Conservation (phyloP, 1,140 invertebrate genomes). For the Lepidurus packardi region DNA sequence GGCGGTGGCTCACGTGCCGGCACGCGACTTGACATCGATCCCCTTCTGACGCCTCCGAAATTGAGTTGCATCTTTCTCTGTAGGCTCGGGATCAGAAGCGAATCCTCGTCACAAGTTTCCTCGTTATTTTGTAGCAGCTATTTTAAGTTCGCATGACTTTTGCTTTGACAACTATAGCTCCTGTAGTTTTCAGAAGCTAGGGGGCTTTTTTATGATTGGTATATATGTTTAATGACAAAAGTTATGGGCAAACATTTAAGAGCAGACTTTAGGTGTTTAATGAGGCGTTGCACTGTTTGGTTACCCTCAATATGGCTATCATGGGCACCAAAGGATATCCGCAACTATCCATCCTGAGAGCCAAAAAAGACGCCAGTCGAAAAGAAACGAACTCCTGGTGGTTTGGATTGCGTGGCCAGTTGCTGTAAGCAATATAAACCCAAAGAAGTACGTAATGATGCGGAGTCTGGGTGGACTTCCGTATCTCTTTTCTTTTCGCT, state of each 20-base stretch:
- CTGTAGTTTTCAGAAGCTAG: no score
- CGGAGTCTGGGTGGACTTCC: slow-evolving; percentile 7
- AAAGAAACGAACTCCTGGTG: slow-evolving; percentile 3
- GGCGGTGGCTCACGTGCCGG: background rate
- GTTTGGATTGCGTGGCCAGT: background rate
- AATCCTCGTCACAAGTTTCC: no score
- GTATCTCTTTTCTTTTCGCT: background rate
- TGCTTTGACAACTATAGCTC: no score
- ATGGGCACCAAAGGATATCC: background rate
- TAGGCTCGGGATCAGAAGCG: background rate
- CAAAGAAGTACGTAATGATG: background rate
- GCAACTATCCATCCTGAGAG: background rate
- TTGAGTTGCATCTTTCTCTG: background rate
- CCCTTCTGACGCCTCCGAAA: slow-evolving; percentile 17
- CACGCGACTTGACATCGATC: slow-evolving; percentile 20
- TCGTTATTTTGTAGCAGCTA: no score
- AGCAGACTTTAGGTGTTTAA: background rate
- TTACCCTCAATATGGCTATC: background rate
- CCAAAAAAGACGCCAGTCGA: background rate
- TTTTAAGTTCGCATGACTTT: no score
- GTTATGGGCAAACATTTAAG: background rate
- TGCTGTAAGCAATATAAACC: background rate
- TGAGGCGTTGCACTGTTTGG: slow-evolving; percentile 1
- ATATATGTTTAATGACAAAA: no score
- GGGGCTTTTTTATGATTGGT: no score